Base-by-base conservation (phyloP, 2,888 invertebrate genomes). In the Taphrorychus bicolor region DNA sequence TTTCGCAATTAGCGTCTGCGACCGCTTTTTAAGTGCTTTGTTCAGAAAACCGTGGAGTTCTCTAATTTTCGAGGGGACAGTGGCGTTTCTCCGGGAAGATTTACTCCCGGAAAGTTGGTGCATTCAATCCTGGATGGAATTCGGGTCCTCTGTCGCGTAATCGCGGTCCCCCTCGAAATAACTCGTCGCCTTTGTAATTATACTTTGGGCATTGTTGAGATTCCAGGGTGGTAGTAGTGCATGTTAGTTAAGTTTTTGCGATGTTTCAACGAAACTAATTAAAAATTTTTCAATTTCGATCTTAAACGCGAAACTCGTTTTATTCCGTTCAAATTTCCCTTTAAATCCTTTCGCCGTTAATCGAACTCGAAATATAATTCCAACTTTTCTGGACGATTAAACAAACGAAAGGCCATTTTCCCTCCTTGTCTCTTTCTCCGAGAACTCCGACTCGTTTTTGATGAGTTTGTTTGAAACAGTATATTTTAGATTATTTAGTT, bases 311-410 rank as follows among this genome's bases (percentile, higher is more conserved):
- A 66, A 51, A 61, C 24, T 66, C 66, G 52, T 57, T 66, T 68
- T 63, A 53, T 58, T 54, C 68, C 19, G 22, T 62, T 63, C 54
- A 41, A 56, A 63, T 54, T 62, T 61, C 67, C 52, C 24, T 49
- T 32, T 32, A 24, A 22, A 59, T 58, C 45, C 54, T 54, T 65
- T 48, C 45, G 14, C 18, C 52, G 69, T 61, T 65, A 65, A 69
- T 69, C 69, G 63, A 69, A 69, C 69, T 61, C 51, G 65, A 69
- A 69, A 69, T 65, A 69, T 69, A 69, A 69, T 69, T 69, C 69
- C 60, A 69, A 61, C 61, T 69, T 69, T 65, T 69, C 64, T 56
- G 69, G 61, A 61, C 69, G 69, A 69, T 69, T 69, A 65, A 69
- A 22, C 65, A 17, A 64, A 58, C 61, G 65, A 69, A 61, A 65